Base-by-base conservation (phyloP, 2,113 vertebrate genomes). In the Pangasianodon hypophthalmus region DNA sequence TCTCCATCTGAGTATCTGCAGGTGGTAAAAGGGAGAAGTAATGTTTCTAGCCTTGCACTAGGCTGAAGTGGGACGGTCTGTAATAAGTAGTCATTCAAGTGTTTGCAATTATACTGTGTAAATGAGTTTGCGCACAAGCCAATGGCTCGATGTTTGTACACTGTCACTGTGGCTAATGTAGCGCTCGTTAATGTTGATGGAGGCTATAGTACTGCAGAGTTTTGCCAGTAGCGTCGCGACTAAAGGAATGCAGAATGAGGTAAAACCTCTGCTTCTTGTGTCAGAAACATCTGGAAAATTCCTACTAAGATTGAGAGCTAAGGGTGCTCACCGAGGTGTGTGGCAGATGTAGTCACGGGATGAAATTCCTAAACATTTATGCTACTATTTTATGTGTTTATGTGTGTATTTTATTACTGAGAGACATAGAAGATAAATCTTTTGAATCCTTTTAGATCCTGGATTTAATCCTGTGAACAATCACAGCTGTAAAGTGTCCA, bases 161-260 rank as follows among this genome's bases (percentile, higher is more conserved):
- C 56, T 54, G 32, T 50, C 60, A 58, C 62, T 58, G 46, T 44
- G 37, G 69, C 84, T 50, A 69, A 80, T 84, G 19, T 50, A 85
- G 32, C 60, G 50, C 19, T 83, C 46, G 62, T 89, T 90, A 88
- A 62, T 90, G 60, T 52, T 71, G 46, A 86, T 82, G 52, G 26
- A 67, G 56, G 84, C 54, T 60, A 19, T 79, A 44, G 37, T 37
- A 19, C 41, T 77, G 9, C 24, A 79, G 87, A 69, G 54, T 13
- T 83, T 62, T 54, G 26, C 79, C 87, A 81, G 60, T 37, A 44
- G 87, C 50, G 0, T 48, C 32, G 14, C 54, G 41, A 56, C 58
- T 46, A 48, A 81, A 29, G 7, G 44, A 84, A 87, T 80, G 89
- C 89, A 46, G 24, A 73, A 84, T 16, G 37, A 84, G 26, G 24